Evolutionary conservation across 2,888 invertebrate genomes (phyloP).

Genomic region (Spatulosminthurus flaviceps): DNA sequence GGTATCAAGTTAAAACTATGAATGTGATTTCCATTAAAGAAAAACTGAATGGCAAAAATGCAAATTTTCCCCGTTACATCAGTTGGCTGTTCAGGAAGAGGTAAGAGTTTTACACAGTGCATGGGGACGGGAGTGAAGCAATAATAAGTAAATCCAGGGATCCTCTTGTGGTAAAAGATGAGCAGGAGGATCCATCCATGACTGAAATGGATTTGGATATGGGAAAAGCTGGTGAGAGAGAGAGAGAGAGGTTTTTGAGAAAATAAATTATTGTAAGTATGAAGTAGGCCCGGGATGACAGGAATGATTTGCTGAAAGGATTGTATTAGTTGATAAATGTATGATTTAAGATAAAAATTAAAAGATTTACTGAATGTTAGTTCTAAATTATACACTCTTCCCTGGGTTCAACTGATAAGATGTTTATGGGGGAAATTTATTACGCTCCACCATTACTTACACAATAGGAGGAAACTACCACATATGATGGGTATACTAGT

Average conservation of each 20-base stretch:
- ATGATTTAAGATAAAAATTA: slow-evolving; percentile 18
- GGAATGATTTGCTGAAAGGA: slow-evolving; percentile 2
- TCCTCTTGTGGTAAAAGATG: too few relatives aligned
- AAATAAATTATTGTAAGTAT: not conserved
- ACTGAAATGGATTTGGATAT: too few relatives aligned
- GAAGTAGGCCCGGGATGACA: not conserved
- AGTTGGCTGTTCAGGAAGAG: too few relatives aligned
- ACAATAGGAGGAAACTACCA: not conserved
- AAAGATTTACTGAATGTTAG: not conserved
- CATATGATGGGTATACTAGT: not conserved
- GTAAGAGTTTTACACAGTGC: too few relatives aligned
- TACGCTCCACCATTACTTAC: not conserved
- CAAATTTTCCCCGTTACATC: not conserved
- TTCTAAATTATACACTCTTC: slow-evolving; percentile 15
- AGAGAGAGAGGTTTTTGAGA: not conserved
- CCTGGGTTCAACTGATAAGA: slow-evolving; percentile 20
- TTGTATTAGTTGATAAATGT: slow-evolving; percentile 19
- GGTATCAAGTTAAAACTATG: not conserved
- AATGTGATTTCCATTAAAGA: not conserved
- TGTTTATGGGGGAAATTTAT: slow-evolving; percentile 5
- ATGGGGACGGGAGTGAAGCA: too few relatives aligned
- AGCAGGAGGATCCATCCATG: too few relatives aligned
- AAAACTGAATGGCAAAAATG: not conserved
- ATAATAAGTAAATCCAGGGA: too few relatives aligned
- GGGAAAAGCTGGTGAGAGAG: not conserved